Percentiles rank a stretch among this genome's conserved stretches.
These are phyloP conservation scores for Eurypyga helias DNA, from an alignment of 2,113 vertebrate species.

Conservation along the genomic window DNA sequence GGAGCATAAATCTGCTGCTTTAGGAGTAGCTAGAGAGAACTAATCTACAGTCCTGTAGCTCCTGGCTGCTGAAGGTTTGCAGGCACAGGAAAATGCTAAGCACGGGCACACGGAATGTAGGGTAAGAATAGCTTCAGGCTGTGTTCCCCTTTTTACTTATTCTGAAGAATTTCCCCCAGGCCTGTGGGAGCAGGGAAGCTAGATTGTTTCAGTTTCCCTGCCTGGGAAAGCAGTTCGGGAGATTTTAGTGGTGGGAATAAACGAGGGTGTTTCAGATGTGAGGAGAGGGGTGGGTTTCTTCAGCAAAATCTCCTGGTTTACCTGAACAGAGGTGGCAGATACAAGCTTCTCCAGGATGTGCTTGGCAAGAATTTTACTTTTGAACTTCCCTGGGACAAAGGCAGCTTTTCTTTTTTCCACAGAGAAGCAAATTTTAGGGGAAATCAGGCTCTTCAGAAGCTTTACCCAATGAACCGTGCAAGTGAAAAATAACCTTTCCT, in stretches of 20 bases:
- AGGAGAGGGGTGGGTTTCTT: not conserved
- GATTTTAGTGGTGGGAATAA: not conserved
- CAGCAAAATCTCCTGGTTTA: not conserved
- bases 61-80: not conserved
- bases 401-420: not conserved
- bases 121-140: not conserved
- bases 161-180: not conserved
- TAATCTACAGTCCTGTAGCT: not conserved
- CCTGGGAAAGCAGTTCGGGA: fast-evolving
- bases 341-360: not conserved
- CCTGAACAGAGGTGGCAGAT: not conserved
- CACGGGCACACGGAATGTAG: not conserved
- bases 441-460: not conserved
- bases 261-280: not conserved
- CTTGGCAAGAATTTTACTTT: not conserved
- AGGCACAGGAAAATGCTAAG: not conserved
- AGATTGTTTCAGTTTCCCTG: not conserved
- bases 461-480: not conserved
- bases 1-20: not conserved
- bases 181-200: not conserved
- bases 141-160: not conserved
- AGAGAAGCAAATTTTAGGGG: not conserved
- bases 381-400: not conserved
- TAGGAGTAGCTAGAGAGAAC: not conserved
- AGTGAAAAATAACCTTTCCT: not conserved